A percentile compares a stretch with the other conserved stretches of the same genome.
Conservation (phyloP, 1,140 invertebrate species). For the Drosophila eugracilis region DNA sequence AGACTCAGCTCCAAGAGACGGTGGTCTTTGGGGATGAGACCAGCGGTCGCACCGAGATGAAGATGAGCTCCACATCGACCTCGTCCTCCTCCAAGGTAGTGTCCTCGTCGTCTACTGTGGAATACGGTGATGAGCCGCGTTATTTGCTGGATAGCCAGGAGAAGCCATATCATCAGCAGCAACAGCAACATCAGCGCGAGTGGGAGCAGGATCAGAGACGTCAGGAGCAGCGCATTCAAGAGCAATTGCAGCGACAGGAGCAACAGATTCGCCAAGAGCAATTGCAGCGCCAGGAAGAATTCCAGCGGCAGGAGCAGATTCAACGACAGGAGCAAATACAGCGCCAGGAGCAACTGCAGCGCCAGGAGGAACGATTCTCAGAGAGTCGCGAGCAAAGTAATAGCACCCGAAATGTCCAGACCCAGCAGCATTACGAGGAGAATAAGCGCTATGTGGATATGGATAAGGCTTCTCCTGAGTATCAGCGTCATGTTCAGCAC, state of each 20-base stretch:
- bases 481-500: slow-evolving; percentile 78
- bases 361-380: slow-evolving; percentile 62
- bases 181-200: slow-evolving; percentile 31
- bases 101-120: slow-evolving; percentile 70
- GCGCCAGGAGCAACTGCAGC: slow-evolving; percentile 37
- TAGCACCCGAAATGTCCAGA: slow-evolving; percentile 72
- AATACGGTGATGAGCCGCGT: slow-evolving; percentile 63
- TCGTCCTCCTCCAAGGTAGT: slow-evolving; percentile 75
- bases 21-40: slow-evolving; percentile 86
- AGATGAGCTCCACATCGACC: slow-evolving; percentile 73
- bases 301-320: slow-evolving; percentile 39
- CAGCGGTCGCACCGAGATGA: slow-evolving; percentile 82
- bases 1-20: slow-evolving; percentile 87
- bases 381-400: slow-evolving; percentile 70
- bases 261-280: slow-evolving; percentile 49
- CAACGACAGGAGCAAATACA: slow-evolving; percentile 40
- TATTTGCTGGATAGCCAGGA: slow-evolving; percentile 60
- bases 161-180: slow-evolving; percentile 25
- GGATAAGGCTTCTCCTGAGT: slow-evolving; percentile 81
- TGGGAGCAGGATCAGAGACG: slow-evolving; percentile 38
- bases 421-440: slow-evolving; percentile 73
- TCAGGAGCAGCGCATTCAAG: slow-evolving; percentile 46
- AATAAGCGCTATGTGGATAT: slow-evolving; percentile 83
- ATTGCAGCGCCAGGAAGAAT: slow-evolving; percentile 38
- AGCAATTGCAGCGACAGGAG: slow-evolving; percentile 41